Conservation (phyloP, 2,797 vertebrate species). For the Sciurus carolinensis region DNA sequence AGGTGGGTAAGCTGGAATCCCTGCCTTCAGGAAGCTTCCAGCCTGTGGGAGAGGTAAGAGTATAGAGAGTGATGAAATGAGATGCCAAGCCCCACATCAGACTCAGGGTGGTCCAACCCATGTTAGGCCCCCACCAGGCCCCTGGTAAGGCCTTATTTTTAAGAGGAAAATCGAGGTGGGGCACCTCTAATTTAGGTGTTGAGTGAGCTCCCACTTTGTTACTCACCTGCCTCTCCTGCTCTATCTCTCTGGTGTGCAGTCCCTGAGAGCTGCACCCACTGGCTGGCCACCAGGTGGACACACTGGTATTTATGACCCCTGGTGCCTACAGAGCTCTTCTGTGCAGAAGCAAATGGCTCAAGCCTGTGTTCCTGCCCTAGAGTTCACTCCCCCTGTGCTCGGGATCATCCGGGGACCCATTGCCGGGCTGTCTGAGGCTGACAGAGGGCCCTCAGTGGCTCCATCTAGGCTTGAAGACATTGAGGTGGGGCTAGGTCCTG, state of each 20-base stretch:
- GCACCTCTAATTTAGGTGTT: background rate
- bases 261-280: background rate
- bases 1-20: background rate
- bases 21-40: background rate
- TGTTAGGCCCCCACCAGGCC: background rate
- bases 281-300: background rate
- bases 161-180: background rate
- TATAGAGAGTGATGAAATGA: background rate
- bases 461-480: background rate
- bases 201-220: background rate
- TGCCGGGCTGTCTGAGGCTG: constrained; percentile 75
- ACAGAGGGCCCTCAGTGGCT: constrained; percentile 43
- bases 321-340: constrained; percentile 77
- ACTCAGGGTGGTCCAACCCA: background rate
- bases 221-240: background rate
- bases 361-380: constrained; percentile 72
- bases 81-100: background rate
- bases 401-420: constrained; percentile 63
- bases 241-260: background rate
- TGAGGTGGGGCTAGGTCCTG: background rate
- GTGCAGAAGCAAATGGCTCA: constrained; percentile 76
- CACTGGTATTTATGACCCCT: constrained; percentile 76
- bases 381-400: constrained; percentile 71
- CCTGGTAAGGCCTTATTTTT: background rate
- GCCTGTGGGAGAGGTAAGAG: background rate